A percentile compares a stretch with the other conserved stretches of the same genome.
Conservation (phyloP, 2,888 invertebrate genomes). For the Amphipoea oculea region DNA sequence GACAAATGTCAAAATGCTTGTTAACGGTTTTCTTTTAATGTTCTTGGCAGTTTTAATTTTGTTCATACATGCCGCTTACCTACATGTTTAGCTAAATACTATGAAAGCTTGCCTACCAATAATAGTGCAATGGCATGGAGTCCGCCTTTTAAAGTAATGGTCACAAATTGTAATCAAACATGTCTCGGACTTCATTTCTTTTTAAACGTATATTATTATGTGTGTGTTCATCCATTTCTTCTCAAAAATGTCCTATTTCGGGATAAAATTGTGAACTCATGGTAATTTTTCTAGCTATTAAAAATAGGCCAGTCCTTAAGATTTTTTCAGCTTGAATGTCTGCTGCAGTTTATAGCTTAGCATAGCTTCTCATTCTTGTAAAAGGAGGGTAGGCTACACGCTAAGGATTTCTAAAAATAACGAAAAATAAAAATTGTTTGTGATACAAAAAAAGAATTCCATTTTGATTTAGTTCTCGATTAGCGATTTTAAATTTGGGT, state of each 20-base stretch:
- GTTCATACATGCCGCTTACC: constrained; percentile 10
- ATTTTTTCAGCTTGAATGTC: constrained; percentile 21
- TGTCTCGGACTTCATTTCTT: neutral
- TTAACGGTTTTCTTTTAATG: neutral
- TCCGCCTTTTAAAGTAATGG: constrained; percentile 15
- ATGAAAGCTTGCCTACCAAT: neutral
- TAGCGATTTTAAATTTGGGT: constrained; percentile 69
- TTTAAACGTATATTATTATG: constrained; percentile 10
- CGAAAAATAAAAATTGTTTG: constrained; percentile 68
- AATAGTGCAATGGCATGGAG: neutral
- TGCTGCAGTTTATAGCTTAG: constrained; percentile 33
- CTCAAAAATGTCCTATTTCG: neutral
- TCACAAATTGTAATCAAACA: constrained; percentile 13
- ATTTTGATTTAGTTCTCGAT: constrained; percentile 83
- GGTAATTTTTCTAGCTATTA: constrained; percentile 19
- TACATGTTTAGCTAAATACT: neutral
- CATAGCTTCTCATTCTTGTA: constrained; percentile 38
- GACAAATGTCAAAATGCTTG: constrained; percentile 32
- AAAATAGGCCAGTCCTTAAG: constrained; percentile 5
- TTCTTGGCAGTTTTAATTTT: neutral
- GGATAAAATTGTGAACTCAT: constrained; percentile 15
- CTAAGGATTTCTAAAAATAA: constrained; percentile 20
- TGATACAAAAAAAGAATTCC: constrained; percentile 86
- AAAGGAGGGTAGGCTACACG: constrained; percentile 13
- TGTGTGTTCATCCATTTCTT: constrained; percentile 31